phyloP scores from a whole-genome alignment of 2,888 invertebrate genomes.

The Euclidia mi region DNA sequence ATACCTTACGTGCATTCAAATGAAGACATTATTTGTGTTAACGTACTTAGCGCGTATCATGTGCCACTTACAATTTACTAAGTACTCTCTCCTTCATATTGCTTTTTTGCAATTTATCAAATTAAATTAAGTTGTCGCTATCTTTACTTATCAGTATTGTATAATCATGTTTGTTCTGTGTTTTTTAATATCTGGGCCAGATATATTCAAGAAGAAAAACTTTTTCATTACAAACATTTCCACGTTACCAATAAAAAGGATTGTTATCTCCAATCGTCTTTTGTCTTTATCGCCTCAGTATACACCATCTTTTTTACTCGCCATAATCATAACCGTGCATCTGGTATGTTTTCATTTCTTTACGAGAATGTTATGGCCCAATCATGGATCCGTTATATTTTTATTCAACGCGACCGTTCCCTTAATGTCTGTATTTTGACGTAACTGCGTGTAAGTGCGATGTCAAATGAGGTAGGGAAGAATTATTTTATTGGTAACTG shows the following conservation, averaged over 20 bases:
- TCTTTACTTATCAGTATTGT: too few relatives aligned
- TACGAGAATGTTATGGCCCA: conserved; percentile 35
- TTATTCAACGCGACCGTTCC: conserved; percentile 22
- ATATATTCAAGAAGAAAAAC: conserved; percentile 18
- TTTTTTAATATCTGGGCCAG: too few relatives aligned
- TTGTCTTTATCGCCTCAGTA: conserved; percentile 19
- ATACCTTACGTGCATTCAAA: too few relatives aligned
- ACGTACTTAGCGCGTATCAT: too few relatives aligned
- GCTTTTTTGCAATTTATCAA: too few relatives aligned
- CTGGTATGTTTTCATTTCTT: conserved; percentile 38
- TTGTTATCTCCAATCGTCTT: conserved; percentile 23
- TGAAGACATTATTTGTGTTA: too few relatives aligned
- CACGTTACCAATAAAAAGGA: conserved; percentile 22
- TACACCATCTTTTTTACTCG: conserved; percentile 19
- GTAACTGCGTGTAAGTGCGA: conserved; percentile 8
- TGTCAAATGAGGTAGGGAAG: not conserved
- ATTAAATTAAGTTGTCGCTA: too few relatives aligned
- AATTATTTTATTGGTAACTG: conserved; percentile 22
- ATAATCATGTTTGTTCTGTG: too few relatives aligned
- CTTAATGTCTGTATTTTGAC: conserved; percentile 18
- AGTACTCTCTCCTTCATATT: too few relatives aligned
- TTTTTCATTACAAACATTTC: conserved; percentile 20
- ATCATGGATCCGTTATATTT: conserved; percentile 37
- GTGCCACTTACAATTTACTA: too few relatives aligned
- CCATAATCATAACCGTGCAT: conserved; percentile 36